A percentile compares a stretch with the other conserved stretches of the same genome.
Evolutionary conservation across 2,797 vertebrate species (phyloP).

Genomic region (Syncerus caffer): DNA sequence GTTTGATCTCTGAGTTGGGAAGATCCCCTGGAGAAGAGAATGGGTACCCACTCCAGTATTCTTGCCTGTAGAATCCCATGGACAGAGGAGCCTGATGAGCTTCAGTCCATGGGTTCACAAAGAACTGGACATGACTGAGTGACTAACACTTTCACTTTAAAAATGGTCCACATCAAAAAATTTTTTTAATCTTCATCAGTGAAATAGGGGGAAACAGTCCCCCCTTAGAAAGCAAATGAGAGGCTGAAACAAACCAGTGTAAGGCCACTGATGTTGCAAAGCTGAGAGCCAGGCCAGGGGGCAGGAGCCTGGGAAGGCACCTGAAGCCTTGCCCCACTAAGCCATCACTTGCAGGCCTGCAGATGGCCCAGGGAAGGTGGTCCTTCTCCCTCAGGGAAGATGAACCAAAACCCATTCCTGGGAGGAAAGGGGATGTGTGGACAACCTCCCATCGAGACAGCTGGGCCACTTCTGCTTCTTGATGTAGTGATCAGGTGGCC

Average conservation of each 20-base stretch:
- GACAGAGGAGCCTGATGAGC: not conserved
- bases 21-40: not conserved
- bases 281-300: not conserved
- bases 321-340: not conserved
- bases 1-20: not conserved
- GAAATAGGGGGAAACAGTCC: no score
- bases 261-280: not conserved
- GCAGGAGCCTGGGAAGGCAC: not conserved
- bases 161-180: not conserved
- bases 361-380: not conserved
- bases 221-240: not conserved
- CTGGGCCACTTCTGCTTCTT: not conserved
- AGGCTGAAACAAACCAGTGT: not conserved
- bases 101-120: fast-evolving
- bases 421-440: not conserved
- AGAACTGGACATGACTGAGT: not conserved
- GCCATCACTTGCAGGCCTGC: not conserved
- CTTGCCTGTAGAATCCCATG: not conserved
- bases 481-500: not conserved
- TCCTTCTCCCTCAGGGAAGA: not conserved
- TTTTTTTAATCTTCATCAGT: not conserved
- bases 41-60: not conserved
- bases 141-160: not conserved
- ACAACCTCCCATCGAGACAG: not conserved
- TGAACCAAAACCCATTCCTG: not conserved